Percentiles rank a stretch among this genome's conserved stretches.
Conservation (phyloP, 2,888 invertebrate species). For the Synergus laeviventris region DNA sequence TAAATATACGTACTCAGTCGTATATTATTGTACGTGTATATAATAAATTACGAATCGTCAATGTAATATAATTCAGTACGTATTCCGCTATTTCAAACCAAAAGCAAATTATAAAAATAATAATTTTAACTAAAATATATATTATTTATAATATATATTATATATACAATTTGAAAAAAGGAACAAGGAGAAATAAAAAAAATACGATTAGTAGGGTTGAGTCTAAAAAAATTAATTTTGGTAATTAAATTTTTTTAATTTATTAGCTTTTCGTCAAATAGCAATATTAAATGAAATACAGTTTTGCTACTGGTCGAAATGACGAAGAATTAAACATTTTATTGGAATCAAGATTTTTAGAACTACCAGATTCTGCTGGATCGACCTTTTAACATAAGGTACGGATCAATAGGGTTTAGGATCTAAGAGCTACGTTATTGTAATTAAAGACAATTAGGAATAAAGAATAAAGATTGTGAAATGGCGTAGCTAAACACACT, state of each 20-base stretch:
- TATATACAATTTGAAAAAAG: constrained; percentile 10
- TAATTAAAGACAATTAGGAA: constrained; percentile 26
- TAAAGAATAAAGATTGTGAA: constrained; percentile 22
- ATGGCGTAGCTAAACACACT: constrained; percentile 1
- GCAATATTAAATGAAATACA: constrained; percentile 47
- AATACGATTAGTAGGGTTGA: constrained; percentile 11
- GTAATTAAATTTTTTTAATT: constrained; percentile 46
- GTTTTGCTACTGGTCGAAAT: constrained; percentile 51
- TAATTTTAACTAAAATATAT: constrained; percentile 46
- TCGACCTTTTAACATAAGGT: constrained; percentile 6
- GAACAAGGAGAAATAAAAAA: constrained; percentile 1
- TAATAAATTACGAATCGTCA: constrained; percentile 67
- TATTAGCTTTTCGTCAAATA: constrained; percentile 48
- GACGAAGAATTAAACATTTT: constrained; percentile 12
- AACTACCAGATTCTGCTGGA: constrained; percentile 30
- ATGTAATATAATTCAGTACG: constrained; percentile 53
- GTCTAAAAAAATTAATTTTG: constrained; percentile 40
- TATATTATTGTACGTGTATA: constrained; percentile 57
- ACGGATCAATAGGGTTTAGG: constrained; percentile 30
- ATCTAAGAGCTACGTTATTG: constrained; percentile 25
- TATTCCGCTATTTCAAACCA: constrained; percentile 7
- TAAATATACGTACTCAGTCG: constrained; percentile 48
- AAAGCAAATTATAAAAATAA: constrained; percentile 46
- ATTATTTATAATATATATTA: too few species aligned
- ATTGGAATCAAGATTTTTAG: constrained; percentile 7